Conservation (phyloP, 2,113 vertebrate species). For the Geococcyx californianus region DNA sequence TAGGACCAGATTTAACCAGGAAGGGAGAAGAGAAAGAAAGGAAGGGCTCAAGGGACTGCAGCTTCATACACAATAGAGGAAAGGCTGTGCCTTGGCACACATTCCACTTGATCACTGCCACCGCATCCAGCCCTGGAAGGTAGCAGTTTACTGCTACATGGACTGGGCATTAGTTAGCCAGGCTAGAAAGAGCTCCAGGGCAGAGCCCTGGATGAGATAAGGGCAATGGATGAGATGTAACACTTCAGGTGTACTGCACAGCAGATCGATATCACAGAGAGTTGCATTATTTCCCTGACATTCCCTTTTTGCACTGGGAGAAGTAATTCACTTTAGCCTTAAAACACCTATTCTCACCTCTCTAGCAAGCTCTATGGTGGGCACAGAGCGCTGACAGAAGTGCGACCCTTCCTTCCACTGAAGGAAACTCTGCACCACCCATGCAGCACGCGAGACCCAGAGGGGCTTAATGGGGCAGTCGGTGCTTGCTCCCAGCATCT, state of each 20-base stretch:
- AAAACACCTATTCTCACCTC: background rate
- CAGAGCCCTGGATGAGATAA: background rate
- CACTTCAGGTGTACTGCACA: background rate
- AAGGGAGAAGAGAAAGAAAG: background rate
- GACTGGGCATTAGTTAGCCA: background rate
- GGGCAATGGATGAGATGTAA: background rate
- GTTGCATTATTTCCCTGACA: background rate
- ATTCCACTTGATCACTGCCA: background rate
- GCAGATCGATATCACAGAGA: background rate
- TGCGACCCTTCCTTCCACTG: background rate
- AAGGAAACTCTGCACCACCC: background rate
- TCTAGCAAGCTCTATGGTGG: background rate
- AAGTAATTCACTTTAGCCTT: background rate
- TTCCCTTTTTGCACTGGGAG: background rate
- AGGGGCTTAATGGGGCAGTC: background rate
- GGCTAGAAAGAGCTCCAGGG: background rate
- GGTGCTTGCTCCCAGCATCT: background rate
- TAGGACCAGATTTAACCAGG: background rate
- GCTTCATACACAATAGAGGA: background rate
- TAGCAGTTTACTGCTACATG: background rate
- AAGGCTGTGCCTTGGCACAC: background rate
- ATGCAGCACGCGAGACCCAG: accelerated
- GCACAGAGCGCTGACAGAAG: background rate
- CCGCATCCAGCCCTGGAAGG: background rate
- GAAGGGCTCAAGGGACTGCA: background rate